Conservation (phyloP, 2,888 invertebrate genomes). For the Heteromyza rotundicornis region DNA sequence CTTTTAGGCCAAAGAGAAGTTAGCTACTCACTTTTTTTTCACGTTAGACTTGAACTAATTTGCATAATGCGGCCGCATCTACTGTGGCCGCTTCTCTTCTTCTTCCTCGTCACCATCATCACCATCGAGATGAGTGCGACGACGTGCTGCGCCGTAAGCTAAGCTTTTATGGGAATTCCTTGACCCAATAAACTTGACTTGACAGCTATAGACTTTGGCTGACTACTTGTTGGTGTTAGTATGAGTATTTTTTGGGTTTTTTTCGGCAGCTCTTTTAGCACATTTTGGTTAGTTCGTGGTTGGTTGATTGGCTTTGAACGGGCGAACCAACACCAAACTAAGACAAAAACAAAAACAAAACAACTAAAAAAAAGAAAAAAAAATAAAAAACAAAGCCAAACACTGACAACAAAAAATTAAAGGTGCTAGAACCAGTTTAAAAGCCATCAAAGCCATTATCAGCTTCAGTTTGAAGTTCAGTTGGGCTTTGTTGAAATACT, state of each 20-base stretch:
- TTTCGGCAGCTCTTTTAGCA: not conserved
- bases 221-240: not conserved
- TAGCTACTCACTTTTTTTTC: slow-evolving; percentile 11
- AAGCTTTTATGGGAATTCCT: slow-evolving; percentile 41
- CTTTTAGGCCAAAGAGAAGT: slow-evolving; percentile 13
- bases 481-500: not conserved
- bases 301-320: too few species aligned
- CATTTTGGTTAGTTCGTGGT: too few species aligned
- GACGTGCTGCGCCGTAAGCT: not conserved
- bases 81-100: not conserved
- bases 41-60: slow-evolving; percentile 21
- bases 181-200: slow-evolving; percentile 60
- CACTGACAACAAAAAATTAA: not conserved
- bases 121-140: too few species aligned
- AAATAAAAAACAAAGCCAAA: not conserved
- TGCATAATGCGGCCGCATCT: slow-evolving; percentile 13
- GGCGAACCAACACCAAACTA: too few species aligned
- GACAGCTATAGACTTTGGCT: slow-evolving; percentile 49
- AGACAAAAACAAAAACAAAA: too few species aligned
- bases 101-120: too few species aligned
- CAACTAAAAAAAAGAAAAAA: too few species aligned
- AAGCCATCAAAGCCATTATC: not conserved
- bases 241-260: not conserved
- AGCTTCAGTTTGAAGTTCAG: too few species aligned
- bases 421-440: not conserved